phyloP scores from a whole-genome alignment of 2,888 invertebrate species.

The Hecatera dysodea region DNA sequence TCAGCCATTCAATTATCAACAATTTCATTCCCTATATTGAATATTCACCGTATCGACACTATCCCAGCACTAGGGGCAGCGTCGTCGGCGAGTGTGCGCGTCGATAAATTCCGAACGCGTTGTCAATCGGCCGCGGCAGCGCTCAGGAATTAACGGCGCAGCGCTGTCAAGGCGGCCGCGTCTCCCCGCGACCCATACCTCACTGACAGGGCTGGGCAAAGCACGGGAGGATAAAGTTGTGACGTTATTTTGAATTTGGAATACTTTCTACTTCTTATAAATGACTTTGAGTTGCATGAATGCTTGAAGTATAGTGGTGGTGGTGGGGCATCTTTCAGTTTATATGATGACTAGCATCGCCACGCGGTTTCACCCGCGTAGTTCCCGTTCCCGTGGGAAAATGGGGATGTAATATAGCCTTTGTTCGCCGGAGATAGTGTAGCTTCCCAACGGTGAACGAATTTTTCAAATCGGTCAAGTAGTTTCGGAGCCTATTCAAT shows the following conservation, averaged over 20 bases:
- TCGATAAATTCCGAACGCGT: conserved; percentile 90
- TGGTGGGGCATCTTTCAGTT: not conserved
- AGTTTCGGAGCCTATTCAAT: no score
- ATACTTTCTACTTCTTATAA: no score
- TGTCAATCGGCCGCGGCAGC: conserved; percentile 89
- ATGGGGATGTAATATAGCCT: no score
- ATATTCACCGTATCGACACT: conserved; percentile 55
- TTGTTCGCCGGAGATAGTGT: no score
- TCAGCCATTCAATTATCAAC: no score
- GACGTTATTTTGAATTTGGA: conserved; percentile 25
- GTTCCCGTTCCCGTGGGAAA: no score
- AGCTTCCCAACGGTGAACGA: no score
- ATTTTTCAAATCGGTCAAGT: no score
- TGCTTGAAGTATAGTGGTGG: not conserved
- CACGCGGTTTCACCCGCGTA: no score
- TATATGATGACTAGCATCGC: no score
- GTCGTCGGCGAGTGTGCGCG: conserved; percentile 84
- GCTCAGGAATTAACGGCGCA: conserved; percentile 88
- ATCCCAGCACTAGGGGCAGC: conserved; percentile 63
- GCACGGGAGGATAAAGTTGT: not conserved
- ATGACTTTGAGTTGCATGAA: not conserved
- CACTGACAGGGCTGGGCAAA: conserved; percentile 61
- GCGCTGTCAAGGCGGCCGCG: conserved; percentile 87
- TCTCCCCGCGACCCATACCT: conserved; percentile 67
- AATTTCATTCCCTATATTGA: no score